A percentile compares a stretch with the other conserved stretches of the same genome.
Evolutionary conservation across 53 echinoderm and acorn worm species (phyloP).

Genomic region (Actinopyga echinites): DNA sequence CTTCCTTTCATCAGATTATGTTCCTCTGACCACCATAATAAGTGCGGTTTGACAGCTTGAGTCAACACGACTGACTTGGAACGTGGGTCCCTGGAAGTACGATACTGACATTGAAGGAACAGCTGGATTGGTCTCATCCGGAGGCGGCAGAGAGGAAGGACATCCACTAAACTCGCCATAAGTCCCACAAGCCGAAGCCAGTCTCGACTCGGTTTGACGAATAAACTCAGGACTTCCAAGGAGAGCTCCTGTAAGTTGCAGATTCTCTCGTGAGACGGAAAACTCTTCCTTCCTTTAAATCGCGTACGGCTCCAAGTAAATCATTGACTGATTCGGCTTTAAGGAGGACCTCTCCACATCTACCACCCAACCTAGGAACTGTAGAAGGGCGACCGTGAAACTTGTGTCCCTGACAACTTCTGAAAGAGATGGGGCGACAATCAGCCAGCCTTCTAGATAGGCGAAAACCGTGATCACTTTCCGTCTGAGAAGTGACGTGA

Average conservation of each 20-base stretch:
- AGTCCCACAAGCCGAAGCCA: neutral
- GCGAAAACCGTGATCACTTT: constrained; percentile 21
- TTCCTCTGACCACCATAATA: neutral
- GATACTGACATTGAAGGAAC: neutral
- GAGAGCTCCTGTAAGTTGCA: too few species aligned
- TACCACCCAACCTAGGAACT: constrained; percentile 13
- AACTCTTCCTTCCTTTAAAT: too few species aligned
- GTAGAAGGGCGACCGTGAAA: neutral
- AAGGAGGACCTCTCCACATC: constrained; percentile 24
- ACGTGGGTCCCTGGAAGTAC: neutral
- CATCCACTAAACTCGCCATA: constrained; percentile 7
- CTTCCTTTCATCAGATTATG: constrained; percentile 20
- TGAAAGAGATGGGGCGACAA: neutral
- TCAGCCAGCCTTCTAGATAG: constrained; percentile 60
- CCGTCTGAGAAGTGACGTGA: constrained; percentile 24
- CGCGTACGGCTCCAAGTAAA: constrained; percentile 23
- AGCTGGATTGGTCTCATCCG: constrained; percentile 31
- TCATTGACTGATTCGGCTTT: neutral
- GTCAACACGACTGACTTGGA: neutral
- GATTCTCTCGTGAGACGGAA: too few species aligned
- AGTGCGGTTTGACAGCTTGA: neutral
- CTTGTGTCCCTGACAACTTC: too few species aligned
- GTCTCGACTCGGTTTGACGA: neutral
- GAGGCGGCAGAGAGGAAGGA: neutral
- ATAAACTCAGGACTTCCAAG: too few species aligned